These are phyloP conservation scores for Bombyx huttoni DNA, from an alignment of 2,888 invertebrate genomes.

Conservation along the genomic window DNA sequence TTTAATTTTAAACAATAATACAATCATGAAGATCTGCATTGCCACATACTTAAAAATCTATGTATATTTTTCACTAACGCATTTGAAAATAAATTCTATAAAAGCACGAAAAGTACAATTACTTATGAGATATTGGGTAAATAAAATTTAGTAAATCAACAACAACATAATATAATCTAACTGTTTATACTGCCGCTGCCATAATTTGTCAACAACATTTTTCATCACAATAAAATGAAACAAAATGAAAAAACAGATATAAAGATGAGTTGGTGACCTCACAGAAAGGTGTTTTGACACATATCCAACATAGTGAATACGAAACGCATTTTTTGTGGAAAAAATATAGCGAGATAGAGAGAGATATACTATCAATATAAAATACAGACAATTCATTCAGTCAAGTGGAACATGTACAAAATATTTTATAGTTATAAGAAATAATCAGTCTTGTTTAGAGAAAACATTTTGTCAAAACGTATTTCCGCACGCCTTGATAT, in stretches of 20 bases:
- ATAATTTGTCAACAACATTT: constrained; percentile 69
- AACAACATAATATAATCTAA: constrained; percentile 60
- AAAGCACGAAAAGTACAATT: constrained; percentile 57
- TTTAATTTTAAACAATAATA: constrained; percentile 48
- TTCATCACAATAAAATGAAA: constrained; percentile 61
- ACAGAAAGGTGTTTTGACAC: constrained; percentile 70
- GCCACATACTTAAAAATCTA: constrained; percentile 73
- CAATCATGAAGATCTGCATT: constrained; percentile 70
- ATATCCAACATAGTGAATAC: constrained; percentile 72
- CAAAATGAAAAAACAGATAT: constrained; percentile 50
- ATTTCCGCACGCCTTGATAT: constrained; percentile 46
- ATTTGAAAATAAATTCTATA: constrained; percentile 21
- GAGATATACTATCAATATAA: constrained; percentile 60
- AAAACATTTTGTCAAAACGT: constrained; percentile 64
- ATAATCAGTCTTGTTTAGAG: constrained; percentile 75
- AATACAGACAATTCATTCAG: constrained; percentile 68
- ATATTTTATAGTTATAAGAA: constrained; percentile 70
- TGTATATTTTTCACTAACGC: constrained; percentile 68
- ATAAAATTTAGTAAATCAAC: constrained; percentile 70
- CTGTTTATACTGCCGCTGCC: constrained; percentile 59
- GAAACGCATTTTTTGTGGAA: constrained; percentile 34
- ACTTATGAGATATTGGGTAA: constrained; percentile 59
- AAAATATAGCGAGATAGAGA: constrained; percentile 53
- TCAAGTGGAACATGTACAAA: constrained; percentile 70
- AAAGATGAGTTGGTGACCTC: constrained; percentile 61